These are phyloP conservation scores for Acestrorhynchus altus DNA, from an alignment of 2,797 vertebrate species.

Conservation along the genomic window DNA sequence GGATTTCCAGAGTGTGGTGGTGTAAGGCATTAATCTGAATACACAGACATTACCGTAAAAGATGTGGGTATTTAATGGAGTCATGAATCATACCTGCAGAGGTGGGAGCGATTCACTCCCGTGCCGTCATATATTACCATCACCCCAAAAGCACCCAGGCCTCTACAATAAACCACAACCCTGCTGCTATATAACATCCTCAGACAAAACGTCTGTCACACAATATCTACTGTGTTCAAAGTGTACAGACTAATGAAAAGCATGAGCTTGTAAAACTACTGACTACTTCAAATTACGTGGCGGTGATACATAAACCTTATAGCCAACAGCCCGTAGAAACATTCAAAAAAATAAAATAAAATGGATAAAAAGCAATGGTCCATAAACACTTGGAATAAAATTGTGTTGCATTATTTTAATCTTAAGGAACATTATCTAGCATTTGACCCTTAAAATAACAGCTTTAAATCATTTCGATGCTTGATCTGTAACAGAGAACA, in stretches of 20 bases:
- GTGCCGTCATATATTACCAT: background rate
- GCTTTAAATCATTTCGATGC: too few species aligned
- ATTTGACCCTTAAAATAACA: too few species aligned
- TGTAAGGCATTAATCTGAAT: constrained; percentile 50
- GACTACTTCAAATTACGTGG: background rate
- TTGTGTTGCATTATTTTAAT: too few species aligned
- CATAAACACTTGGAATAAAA: too few species aligned
- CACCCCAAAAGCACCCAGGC: constrained; percentile 15
- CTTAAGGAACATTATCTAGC: too few species aligned
- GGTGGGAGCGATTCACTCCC: background rate
- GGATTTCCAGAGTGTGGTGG: constrained; percentile 56
- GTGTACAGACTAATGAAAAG: too few species aligned
- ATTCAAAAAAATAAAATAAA: too few species aligned
- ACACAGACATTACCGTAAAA: constrained; percentile 39
- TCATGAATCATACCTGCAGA: constrained; percentile 61
- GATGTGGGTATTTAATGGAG: constrained; percentile 30
- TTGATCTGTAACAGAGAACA: too few species aligned
- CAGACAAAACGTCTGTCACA: background rate
- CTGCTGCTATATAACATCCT: background rate
- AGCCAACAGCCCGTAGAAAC: too few species aligned
- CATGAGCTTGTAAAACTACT: background rate
- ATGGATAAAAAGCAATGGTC: too few species aligned
- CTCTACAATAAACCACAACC: background rate
- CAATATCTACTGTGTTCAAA: background rate
- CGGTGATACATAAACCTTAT: too few species aligned